Evolutionary conservation across 2,797 vertebrate genomes (phyloP).

Genomic region (Sphenopsis melanotis): DNA sequence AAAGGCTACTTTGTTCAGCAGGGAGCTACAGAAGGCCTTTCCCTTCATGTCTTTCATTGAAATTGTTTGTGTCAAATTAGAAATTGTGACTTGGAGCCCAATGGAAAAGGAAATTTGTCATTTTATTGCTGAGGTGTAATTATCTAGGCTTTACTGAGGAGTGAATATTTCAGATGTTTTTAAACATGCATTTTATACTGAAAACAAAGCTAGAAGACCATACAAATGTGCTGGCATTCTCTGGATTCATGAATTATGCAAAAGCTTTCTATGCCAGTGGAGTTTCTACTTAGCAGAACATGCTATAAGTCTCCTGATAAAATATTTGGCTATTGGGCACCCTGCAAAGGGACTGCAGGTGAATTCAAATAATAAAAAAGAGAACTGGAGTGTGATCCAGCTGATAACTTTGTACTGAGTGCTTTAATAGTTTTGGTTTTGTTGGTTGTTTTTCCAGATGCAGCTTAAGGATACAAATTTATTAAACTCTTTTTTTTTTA

Average conservation of each 20-base stretch:
- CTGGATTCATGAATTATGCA: neutral
- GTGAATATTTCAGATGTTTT: neutral
- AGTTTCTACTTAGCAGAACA: neutral
- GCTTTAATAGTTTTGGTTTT: neutral
- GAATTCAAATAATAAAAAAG: neutral
- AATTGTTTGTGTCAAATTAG: neutral
- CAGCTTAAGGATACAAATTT: neutral
- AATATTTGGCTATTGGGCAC: neutral
- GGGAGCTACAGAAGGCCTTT: neutral
- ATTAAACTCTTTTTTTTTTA: rapidly evolving
- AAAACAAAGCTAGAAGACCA: neutral
- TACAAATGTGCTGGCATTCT: rapidly evolving
- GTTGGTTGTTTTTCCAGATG: neutral
- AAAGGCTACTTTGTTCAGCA: neutral
- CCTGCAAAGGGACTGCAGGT: neutral
- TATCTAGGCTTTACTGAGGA: neutral
- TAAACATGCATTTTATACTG: neutral
- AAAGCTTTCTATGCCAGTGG: neutral
- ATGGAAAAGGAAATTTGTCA: neutral
- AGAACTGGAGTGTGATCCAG: neutral
- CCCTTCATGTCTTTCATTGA: neutral
- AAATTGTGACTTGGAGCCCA: neutral
- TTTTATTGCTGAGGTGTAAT: neutral
- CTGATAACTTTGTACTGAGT: neutral
- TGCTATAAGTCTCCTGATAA: neutral